Percentiles rank a stretch among this genome's conserved stretches.
These are phyloP conservation scores for Anoplopoma fimbria DNA, from an alignment of 2,113 vertebrate species.

Conservation along the genomic window DNA sequence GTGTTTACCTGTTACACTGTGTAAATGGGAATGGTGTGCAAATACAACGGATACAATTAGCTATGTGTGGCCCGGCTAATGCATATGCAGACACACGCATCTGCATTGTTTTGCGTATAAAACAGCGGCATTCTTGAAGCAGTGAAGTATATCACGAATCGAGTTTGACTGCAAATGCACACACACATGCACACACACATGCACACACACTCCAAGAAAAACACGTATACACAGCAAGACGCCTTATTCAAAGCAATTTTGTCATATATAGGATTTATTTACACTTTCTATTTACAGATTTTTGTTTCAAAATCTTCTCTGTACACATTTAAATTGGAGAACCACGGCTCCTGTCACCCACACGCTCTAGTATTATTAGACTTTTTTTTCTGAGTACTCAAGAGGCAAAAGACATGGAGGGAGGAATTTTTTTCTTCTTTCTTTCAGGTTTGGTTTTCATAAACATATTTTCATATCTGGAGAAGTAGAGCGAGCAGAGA, in stretches of 20 bases:
- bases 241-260: constrained; percentile 27
- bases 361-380: constrained; percentile 65
- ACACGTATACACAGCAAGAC: constrained; percentile 3
- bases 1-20: constrained; percentile 53
- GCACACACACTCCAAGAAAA: background rate
- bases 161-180: background rate
- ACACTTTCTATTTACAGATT: constrained; percentile 87
- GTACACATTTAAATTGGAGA: constrained; percentile 81
- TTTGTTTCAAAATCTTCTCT: constrained; percentile 82
- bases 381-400: constrained; percentile 35
- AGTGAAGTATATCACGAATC: background rate
- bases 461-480: constrained; percentile 33
- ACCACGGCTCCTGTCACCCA: constrained; percentile 64
- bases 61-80: background rate
- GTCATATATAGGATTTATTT: constrained; percentile 88
- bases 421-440: background rate
- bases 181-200: background rate
- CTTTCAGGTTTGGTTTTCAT: constrained; percentile 55
- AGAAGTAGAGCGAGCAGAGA: constrained; percentile 14
- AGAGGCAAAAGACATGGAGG: constrained; percentile 46
- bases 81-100: background rate
- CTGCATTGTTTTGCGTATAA: background rate
- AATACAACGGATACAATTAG: constrained; percentile 55
- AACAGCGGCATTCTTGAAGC: background rate
- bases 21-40: background rate